These are phyloP conservation scores for Bettongia penicillata DNA, from an alignment of 2,113 vertebrate genomes.

Conservation along the genomic window DNA sequence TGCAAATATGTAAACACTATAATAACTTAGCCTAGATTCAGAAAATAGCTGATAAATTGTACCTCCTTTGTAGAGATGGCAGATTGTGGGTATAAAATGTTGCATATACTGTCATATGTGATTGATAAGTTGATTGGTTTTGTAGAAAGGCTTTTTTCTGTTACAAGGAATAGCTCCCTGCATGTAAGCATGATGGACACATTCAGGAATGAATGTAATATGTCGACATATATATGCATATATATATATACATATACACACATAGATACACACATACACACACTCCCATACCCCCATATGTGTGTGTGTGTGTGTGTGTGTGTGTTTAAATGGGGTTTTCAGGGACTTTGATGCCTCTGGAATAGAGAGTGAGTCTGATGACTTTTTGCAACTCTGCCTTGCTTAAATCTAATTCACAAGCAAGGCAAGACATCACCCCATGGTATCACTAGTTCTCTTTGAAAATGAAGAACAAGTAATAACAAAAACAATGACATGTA, in stretches of 20 bases:
- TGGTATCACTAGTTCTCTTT: neutral
- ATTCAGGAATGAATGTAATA: neutral
- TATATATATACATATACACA: neutral
- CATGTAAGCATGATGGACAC: too few species aligned
- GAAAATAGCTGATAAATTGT: neutral
- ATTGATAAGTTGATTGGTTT: neutral
- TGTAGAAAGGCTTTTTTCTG: neutral
- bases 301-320: too few species aligned
- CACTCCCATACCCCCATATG: neutral
- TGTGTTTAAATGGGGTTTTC: neutral
- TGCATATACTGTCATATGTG: neutral
- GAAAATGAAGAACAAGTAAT: neutral
- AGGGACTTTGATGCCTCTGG: neutral
- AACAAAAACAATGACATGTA: neutral
- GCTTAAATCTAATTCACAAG: neutral
- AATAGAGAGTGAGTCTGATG: neutral
- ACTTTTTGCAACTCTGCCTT: neutral
- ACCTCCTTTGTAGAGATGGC: neutral
- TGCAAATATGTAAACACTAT: neutral
- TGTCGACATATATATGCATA: too few species aligned
- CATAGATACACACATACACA: neutral
- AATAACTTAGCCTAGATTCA: neutral
- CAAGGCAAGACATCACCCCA: neutral
- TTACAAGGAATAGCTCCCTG: neutral
- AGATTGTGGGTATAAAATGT: neutral